These are phyloP conservation scores for Polydesmus complanatus DNA, from an alignment of 2,888 invertebrate genomes.

Conservation along the genomic window DNA sequence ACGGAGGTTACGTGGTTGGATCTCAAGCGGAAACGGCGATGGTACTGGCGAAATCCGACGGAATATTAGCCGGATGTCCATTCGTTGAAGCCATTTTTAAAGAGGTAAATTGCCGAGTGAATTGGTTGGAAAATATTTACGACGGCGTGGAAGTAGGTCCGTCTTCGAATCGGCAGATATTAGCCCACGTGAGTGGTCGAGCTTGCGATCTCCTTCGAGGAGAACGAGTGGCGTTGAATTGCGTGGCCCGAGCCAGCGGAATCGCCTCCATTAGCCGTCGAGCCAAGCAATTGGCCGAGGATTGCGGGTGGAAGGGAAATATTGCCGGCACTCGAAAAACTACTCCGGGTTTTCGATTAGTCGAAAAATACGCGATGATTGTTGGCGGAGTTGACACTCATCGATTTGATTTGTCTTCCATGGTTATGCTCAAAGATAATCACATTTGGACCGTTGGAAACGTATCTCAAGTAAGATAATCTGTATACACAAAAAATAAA, in stretches of 20 bases:
- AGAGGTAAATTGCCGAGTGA: slow-evolving; percentile 29
- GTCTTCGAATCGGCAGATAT: not conserved
- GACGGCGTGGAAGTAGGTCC: slow-evolving; percentile 22
- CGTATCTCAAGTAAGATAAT: slow-evolving; percentile 26
- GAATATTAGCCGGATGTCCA: slow-evolving; percentile 33
- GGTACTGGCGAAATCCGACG: slow-evolving; percentile 17
- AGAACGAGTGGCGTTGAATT: slow-evolving; percentile 33
- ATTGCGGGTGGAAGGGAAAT: slow-evolving; percentile 30
- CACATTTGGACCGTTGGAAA: slow-evolving; percentile 34
- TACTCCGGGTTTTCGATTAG: slow-evolving; percentile 36
- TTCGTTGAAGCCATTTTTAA: slow-evolving; percentile 34
- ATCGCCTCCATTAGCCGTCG: slow-evolving; percentile 30
- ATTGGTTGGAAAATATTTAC: slow-evolving; percentile 25
- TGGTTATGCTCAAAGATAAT: slow-evolving; percentile 38
- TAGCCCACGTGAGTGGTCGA: slow-evolving; percentile 31
- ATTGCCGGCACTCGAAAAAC: slow-evolving; percentile 36
- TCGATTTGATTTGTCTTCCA: slow-evolving; percentile 33
- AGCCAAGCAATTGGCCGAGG: slow-evolving; percentile 23
- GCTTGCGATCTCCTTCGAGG: slow-evolving; percentile 31
- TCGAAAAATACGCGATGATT: slow-evolving; percentile 35
- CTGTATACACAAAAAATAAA: too few species aligned
- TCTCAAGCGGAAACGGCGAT: slow-evolving; percentile 7
- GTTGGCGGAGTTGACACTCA: slow-evolving; percentile 34
- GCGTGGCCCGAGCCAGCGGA: slow-evolving; percentile 33
- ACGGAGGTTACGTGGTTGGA: slow-evolving; percentile 14